These are phyloP conservation scores for Drosophila eugracilis DNA, from an alignment of 1,140 invertebrate genomes.

Conservation along the genomic window DNA sequence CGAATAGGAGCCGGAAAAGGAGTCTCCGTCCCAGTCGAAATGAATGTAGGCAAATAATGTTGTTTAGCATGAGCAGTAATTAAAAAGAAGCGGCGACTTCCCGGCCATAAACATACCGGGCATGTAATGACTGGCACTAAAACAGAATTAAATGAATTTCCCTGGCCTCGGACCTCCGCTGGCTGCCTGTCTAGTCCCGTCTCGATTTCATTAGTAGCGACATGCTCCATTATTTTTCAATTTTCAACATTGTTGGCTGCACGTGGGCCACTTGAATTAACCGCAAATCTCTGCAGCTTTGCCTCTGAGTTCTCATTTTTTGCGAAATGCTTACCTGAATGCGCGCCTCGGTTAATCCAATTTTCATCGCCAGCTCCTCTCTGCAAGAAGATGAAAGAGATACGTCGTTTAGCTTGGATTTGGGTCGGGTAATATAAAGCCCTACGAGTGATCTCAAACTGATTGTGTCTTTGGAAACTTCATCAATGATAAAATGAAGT, in stretches of 20 bases:
- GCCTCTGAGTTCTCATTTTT: constrained; percentile 15
- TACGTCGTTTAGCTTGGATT: constrained; percentile 16
- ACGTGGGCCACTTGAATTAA: constrained; percentile 68
- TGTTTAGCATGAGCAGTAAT: constrained; percentile 77
- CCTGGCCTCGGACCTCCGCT: background rate
- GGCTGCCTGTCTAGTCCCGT: constrained; percentile 9
- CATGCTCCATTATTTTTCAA: constrained; percentile 82
- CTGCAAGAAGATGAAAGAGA: constrained; percentile 86
- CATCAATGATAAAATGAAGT: too few relatives aligned
- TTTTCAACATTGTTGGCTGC: constrained; percentile 78
- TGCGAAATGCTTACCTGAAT: constrained; percentile 93
- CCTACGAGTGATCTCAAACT: too few relatives aligned
- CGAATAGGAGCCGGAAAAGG: constrained; percentile 6
- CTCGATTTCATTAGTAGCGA: constrained; percentile 72
- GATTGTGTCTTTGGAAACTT: too few relatives aligned
- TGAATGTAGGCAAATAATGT: constrained; percentile 77
- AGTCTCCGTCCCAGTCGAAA: constrained; percentile 40
- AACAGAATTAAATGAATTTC: constrained; percentile 35
- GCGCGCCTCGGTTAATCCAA: constrained; percentile 98
- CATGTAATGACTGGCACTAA: constrained; percentile 68
- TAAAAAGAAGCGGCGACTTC: constrained; percentile 55
- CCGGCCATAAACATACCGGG: constrained; percentile 40
- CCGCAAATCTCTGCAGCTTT: constrained; percentile 40
- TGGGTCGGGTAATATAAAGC: background rate
- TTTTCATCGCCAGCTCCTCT: constrained; percentile 98